Evolutionary conservation across 2,888 invertebrate genomes (phyloP), one percentile per base, ranked within the genome.

Genomic region (Seira sanloemensis): DNA sequence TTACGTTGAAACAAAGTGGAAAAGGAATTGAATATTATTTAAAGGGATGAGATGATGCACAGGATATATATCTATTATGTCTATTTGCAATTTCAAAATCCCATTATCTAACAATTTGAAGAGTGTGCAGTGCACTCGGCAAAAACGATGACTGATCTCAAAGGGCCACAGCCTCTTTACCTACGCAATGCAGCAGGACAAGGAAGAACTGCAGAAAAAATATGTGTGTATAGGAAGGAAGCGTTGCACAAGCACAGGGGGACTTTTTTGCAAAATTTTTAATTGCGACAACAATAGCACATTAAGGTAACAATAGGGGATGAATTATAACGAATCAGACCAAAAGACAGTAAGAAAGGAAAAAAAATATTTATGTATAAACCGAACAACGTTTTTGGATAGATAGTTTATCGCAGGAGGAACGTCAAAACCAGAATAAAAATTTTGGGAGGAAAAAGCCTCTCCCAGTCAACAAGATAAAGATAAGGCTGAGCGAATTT

Each of bases 381-480:
- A 37, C 37, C 37, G 37, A 37, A 12, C 5, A 37, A 37, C 37
- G 37, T n/a, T n/a, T n/a, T n/a, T n/a, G 37, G 12, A 37, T 7
- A 12, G 37, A 37, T 37, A 4, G 37, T 37, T 7, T 37, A 37
- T 37, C 12, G 4, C 37, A 12, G 2, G 27, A 37, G 23, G 79
- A 73, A 67, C 73, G 72, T 46, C 79, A 73, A 46, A 62, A 79
- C 26, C 62, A 7, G 46, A 79, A 79, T 79, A 79, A 73, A 72
- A 46, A 66, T 37, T 37, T 37, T 37, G 4, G 4, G 37, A 37
- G 37, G 37, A n/a, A n/a, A n/a, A 73, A 73, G 37, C 74, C 65
- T 62, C 62, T 62, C 74, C 65, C 73, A 65, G 26, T 75, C 65
- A 65, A 65, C 65, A 75, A 65, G 65, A 23, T 25, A 75, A 50